Base-by-base conservation (phyloP, 2,797 vertebrate genomes). In the Neosilurus hyrtlii region DNA sequence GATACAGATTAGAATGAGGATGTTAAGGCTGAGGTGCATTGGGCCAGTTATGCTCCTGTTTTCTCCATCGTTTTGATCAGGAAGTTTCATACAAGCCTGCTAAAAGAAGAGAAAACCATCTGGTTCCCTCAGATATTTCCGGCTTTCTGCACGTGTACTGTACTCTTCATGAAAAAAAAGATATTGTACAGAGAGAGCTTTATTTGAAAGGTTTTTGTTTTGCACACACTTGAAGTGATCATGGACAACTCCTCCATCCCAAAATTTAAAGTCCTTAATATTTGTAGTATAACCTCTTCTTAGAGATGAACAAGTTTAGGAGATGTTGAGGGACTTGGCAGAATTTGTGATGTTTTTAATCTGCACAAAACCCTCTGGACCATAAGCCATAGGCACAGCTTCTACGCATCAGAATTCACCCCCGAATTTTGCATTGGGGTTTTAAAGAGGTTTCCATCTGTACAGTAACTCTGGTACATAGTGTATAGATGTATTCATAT, bases 1-100 rank as follows among this genome's bases (percentile, higher is more conserved):
- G 24, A 86, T 54, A 51, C 51, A 62, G 82, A 83, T 86, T 65
- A 75, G 66, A 63, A 83, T 67, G 66, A 75, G 62, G 80, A 68
- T 86, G 65, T 87, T 86, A 84, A 52, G 57, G 30, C 35, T 81
- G 43, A 75, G 18, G 22, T 65, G 37, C 67, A 62, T 65, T 65
- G 43, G 70, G 66, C 86, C 80, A 85, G 86, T 82, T 86, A 83
- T 82, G 9, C 24, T 82, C 22, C 86, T 88, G 89, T 80, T 88
- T 89, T 90, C 70, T 82, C 84, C 84, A 91, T 91, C 83, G 88
- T 70, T 56, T 22, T 30, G 49, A 78, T 75, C 68, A 90, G 89
- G 87, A 92, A 91, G 88, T 85, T 87, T 84, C 83, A 85, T 72
- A 35, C 75, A 82, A 86, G 73, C 89, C 85, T 86, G 51, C 84